phyloP scores from a whole-genome alignment of 2,888 invertebrate genomes.

The Eupsilia transversa region DNA sequence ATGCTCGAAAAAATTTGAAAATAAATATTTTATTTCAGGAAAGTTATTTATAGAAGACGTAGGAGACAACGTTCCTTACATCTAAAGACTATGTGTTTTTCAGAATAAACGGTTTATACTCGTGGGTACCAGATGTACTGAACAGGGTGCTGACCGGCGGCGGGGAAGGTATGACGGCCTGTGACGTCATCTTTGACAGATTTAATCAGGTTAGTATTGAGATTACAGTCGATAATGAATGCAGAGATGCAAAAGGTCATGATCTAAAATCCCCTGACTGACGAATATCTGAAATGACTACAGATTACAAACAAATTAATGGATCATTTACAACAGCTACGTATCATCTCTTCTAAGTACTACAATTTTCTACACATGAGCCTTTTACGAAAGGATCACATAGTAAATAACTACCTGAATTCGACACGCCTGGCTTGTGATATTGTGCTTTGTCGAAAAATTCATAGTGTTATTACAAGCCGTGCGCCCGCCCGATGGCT shows the following conservation, averaged over 20 bases:
- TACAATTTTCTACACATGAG: background rate
- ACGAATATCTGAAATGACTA: background rate
- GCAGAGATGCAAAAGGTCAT: background rate
- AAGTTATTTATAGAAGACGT: background rate
- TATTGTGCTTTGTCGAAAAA: background rate
- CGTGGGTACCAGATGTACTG: slow-evolving; percentile 91
- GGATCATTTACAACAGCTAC: background rate
- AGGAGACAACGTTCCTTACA: background rate
- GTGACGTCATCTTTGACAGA: slow-evolving; percentile 81
- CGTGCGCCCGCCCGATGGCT: background rate
- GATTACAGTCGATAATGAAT: slow-evolving; percentile 1
- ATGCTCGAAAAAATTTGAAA: background rate
- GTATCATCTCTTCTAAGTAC: background rate
- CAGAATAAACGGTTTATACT: slow-evolving; percentile 88
- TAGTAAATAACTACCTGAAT: background rate
- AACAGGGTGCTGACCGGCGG: slow-evolving; percentile 86
- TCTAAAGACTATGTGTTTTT: background rate
- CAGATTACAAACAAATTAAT: background rate
- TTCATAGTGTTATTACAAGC: background rate
- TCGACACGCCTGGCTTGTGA: background rate
- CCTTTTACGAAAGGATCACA: background rate
- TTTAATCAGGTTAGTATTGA: slow-evolving; percentile 76
- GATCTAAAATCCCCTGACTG: no score
- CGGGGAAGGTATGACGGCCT: slow-evolving; percentile 77
- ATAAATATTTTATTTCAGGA: no score